Base-by-base conservation (phyloP, 2,113 vertebrate genomes). In the Rostratula benghalensis region DNA sequence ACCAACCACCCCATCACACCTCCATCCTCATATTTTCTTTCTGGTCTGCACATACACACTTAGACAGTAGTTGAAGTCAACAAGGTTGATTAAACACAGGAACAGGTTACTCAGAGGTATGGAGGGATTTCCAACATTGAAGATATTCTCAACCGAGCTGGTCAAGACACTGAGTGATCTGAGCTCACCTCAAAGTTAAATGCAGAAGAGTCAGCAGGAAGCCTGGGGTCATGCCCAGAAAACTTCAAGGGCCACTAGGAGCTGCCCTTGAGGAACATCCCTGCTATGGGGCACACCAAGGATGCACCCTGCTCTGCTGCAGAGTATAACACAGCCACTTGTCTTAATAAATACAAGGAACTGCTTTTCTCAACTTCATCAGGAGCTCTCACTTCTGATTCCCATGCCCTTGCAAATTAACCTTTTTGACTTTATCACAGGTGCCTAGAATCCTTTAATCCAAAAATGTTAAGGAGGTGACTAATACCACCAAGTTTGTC, bases 321-420 rank as follows among this genome's bases (percentile, higher is more conserved):
- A 27, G 4, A 6, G 13, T 48, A 17, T 23, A 25, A 41, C 9
- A 33, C 14, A 45, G 37, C 17, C 11, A 21, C 31, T 5, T 13
- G 9, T 41, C 56, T 46, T 33, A 4, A 16, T 20, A 83, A 51
- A 16, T 10, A 3, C 6, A 65, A 41, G 6, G 6, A 39, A n/a
- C 25, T 70, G 5, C 25, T 50, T 75, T 54, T 28, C 33, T 35
- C n/a, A 4, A 21, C 15, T 48, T 79, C 43, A 14, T 6, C 37
- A 43, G 10, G 25, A 91, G 4, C 23, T 46, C 25, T 59, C 16
- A 15, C 13, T 41, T 19, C 48, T 83, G 33, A 64, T 59, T 48
- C 12, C n/a, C 14, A 2, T 3, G 3, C 1, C 7, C 20, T 7
- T 23, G 23, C 0, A 10, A 74, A 65, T 46, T 23, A 59, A 79